A percentile compares a stretch with the other conserved stretches of the same genome.
Conservation (phyloP, 2,888 invertebrate species). For the Monoplex corrugatus region DNA sequence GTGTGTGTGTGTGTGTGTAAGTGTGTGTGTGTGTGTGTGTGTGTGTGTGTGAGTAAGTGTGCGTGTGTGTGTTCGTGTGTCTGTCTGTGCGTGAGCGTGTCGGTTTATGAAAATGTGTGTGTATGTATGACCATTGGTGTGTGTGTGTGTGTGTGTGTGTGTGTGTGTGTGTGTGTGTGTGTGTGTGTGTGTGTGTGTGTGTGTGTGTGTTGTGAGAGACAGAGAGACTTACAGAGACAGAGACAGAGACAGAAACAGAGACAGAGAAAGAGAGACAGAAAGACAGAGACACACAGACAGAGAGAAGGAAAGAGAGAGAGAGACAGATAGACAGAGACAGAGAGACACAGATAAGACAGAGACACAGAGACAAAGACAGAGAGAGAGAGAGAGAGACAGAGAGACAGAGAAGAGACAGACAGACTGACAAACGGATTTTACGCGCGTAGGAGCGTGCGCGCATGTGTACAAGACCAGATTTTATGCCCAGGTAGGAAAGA, state of each 20-base stretch:
- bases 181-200: background rate
- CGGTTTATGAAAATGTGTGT: background rate
- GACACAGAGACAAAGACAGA: too few relatives aligned
- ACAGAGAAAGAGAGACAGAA: background rate
- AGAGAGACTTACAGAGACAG: background rate
- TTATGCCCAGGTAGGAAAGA: too few relatives aligned
- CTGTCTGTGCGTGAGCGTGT: background rate
- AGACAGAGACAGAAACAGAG: background rate
- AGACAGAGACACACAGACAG: too few relatives aligned
- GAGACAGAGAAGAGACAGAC: too few relatives aligned
- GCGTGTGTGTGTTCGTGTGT: background rate
- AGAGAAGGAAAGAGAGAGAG: too few relatives aligned
- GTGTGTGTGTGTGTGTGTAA: background rate
- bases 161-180: background rate
- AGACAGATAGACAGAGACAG: too few relatives aligned
- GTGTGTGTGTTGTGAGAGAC: background rate
- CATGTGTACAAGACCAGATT: too few relatives aligned
- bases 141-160: constrained; percentile 1
- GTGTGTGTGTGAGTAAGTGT: background rate
- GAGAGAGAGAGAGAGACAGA: too few relatives aligned
- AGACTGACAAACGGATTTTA: too few relatives aligned
- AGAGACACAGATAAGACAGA: too few relatives aligned
- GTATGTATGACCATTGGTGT: background rate
- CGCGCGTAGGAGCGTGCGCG: too few relatives aligned
- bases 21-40: background rate